Conservation (phyloP, 2,888 invertebrate genomes). For the Laspeyria flexula region DNA sequence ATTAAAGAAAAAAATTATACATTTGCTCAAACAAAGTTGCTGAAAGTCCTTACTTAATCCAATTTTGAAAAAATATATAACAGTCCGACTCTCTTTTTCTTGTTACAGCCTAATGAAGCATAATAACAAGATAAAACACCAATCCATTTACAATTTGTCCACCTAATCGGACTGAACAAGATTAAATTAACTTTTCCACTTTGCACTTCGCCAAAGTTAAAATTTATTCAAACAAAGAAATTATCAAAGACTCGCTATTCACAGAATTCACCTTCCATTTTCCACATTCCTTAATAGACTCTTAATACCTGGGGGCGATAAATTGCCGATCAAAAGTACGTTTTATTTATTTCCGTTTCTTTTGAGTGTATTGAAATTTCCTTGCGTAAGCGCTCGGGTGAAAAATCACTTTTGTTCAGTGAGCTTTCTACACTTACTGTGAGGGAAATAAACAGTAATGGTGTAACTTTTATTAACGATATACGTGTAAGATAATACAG, state of each 20-base stretch:
- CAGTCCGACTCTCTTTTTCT: no score
- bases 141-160: neutral
- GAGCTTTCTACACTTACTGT: conserved; percentile 30
- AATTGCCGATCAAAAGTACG: conserved; percentile 25
- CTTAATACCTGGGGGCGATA: conserved; percentile 21
- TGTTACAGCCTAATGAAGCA: no score
- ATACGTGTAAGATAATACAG: neutral
- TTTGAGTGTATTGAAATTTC: conserved; percentile 25
- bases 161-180: neutral
- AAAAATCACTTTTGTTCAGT: conserved; percentile 44
- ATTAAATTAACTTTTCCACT: neutral
- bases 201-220: neutral
- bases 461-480: conserved; percentile 22
- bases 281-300: conserved; percentile 12
- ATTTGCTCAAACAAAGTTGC: no score
- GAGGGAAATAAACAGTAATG: conserved; percentile 35
- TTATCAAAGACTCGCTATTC: neutral
- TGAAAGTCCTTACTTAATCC: no score
- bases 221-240: neutral
- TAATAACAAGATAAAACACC: no score
- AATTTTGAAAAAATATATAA: no score
- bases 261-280: neutral
- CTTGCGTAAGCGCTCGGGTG: conserved; percentile 30
- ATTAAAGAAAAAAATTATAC: no score
- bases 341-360: conserved; percentile 25